phyloP scores from a whole-genome alignment of 64 coral and sea anemone genomes.

The Pocillopora damicornis region DNA sequence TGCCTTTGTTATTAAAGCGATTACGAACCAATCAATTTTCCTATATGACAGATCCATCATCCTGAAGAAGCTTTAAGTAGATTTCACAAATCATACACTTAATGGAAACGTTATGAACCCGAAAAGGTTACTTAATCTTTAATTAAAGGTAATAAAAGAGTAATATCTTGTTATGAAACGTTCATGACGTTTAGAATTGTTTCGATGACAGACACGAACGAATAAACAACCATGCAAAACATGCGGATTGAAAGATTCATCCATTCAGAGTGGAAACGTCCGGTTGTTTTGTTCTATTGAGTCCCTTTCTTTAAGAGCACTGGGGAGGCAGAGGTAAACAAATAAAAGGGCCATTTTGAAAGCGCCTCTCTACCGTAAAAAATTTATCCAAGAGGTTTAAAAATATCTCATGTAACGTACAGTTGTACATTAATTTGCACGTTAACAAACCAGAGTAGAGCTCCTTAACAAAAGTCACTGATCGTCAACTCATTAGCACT shows the following conservation, averaged over 20 bases:
- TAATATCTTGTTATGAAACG: neutral
- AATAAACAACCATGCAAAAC: neutral
- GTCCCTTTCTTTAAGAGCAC: neutral
- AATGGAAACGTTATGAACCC: neutral
- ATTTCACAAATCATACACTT: neutral
- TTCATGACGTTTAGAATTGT: neutral
- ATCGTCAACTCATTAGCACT: slow-evolving; percentile 31
- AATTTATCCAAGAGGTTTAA: neutral
- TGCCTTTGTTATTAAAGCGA: neutral
- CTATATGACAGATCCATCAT: neutral
- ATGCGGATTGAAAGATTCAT: neutral
- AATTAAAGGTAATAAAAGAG: neutral
- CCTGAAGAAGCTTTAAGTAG: neutral
- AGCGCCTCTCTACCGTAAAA: neutral
- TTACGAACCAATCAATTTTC: neutral
- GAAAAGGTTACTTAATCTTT: neutral
- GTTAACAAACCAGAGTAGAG: neutral
- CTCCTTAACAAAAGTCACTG: neutral
- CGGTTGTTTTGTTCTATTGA: neutral
- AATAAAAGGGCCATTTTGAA: neutral
- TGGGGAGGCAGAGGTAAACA: neutral
- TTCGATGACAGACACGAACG: neutral
- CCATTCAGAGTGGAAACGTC: neutral
- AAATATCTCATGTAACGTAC: neutral
- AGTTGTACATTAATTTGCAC: neutral